A percentile compares a stretch with the other conserved stretches of the same genome.
Conservation (phyloP, 2,797 vertebrate species). For the Pangasius krempfi region DNA sequence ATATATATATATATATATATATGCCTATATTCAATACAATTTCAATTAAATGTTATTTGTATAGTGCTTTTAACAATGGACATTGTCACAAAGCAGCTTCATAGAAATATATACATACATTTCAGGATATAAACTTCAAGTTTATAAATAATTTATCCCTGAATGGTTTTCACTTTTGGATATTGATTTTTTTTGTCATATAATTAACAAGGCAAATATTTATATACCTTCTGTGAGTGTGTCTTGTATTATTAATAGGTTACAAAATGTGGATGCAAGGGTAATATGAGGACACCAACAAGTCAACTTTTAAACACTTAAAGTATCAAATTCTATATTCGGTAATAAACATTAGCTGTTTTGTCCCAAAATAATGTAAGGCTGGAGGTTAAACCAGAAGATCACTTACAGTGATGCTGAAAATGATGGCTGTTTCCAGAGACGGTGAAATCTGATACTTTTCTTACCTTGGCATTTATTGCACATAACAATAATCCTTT, state of each 20-base stretch:
- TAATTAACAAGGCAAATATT: background rate
- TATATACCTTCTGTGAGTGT: background rate
- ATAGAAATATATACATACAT: too few relatives aligned
- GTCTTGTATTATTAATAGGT: background rate
- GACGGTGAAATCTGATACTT: constrained; percentile 4
- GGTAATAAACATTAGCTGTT: background rate
- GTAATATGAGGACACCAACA: background rate
- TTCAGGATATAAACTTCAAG: too few relatives aligned
- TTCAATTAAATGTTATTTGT: too few relatives aligned
- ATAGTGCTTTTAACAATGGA: too few relatives aligned
- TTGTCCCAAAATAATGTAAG: background rate
- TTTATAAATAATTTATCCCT: too few relatives aligned
- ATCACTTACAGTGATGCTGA: constrained; percentile 11
- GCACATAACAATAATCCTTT: background rate
- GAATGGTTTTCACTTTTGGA: background rate
- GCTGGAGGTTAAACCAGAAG: background rate
- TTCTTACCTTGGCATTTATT: background rate
- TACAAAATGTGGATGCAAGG: background rate
- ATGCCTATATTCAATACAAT: background rate
- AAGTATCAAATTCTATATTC: background rate
- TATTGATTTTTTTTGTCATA: background rate
- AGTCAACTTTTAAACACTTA: background rate
- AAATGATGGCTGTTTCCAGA: background rate
- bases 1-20: background rate
- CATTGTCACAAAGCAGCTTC: too few relatives aligned